These are phyloP conservation scores for Thereva nobilitata DNA, from an alignment of 2,888 invertebrate species.

Conservation along the genomic window DNA sequence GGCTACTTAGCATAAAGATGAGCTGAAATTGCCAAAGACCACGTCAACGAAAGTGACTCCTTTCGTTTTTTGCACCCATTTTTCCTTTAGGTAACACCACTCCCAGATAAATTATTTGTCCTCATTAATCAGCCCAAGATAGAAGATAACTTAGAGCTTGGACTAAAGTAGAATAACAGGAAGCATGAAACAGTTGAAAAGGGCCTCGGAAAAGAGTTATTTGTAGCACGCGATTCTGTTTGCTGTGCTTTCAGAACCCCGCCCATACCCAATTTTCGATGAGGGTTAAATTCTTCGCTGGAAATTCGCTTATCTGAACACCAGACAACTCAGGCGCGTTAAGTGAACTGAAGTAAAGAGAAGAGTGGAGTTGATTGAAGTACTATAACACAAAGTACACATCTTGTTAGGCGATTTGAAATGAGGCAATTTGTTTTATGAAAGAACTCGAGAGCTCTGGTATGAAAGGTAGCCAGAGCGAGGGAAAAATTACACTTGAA, in stretches of 20 bases:
- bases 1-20: too few species aligned
- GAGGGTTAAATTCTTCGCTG: constrained; percentile 13
- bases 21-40: too few species aligned
- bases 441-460: not conserved
- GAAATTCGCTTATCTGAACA: constrained; percentile 26
- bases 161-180: constrained; percentile 12
- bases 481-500: constrained; percentile 11
- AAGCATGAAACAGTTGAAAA: constrained; percentile 16
- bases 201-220: constrained; percentile 27
- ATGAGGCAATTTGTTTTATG: constrained; percentile 23
- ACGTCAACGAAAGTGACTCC: constrained; percentile 4
- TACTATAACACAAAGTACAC: constrained; percentile 22
- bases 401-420: constrained; percentile 30
- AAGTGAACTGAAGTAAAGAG: constrained; percentile 5
- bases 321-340: constrained; percentile 20
- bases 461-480: constrained; percentile 18
- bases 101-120: constrained; percentile 15
- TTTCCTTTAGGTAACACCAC: not conserved
- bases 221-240: constrained; percentile 27
- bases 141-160: not conserved
- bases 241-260: not conserved
- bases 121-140: constrained; percentile 24
- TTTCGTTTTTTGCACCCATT: not conserved
- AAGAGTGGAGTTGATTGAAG: too few species aligned
- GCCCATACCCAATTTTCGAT: not conserved